Evolutionary conservation across 2,113 vertebrate genomes (phyloP).

Genomic region (Leptosomus discolor): DNA sequence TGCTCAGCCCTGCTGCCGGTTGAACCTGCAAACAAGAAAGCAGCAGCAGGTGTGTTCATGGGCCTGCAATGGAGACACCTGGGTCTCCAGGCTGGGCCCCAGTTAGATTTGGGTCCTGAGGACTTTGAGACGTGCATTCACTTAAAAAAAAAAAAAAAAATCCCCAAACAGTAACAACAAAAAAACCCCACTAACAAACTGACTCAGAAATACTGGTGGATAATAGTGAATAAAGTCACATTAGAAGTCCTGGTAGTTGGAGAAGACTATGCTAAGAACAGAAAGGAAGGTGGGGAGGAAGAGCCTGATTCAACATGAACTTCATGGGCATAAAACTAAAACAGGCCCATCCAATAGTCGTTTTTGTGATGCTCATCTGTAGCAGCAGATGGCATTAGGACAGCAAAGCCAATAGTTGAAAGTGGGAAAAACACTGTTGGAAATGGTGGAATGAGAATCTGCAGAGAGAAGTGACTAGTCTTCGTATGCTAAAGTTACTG

Average conservation of each 20-base stretch:
- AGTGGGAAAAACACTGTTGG: background rate
- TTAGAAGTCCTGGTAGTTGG: background rate
- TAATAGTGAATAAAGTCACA: background rate
- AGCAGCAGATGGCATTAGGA: background rate
- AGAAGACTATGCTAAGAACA: background rate
- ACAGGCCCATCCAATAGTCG: background rate
- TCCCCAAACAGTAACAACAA: background rate
- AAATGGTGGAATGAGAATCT: background rate
- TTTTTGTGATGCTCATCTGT: background rate
- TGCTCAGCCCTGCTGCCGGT: background rate
- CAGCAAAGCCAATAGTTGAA: background rate
- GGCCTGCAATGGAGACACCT: background rate
- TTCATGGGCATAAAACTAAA: background rate
- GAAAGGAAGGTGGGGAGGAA: background rate
- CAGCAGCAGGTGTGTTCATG: background rate
- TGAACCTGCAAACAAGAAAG: background rate
- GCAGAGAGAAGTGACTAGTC: background rate
- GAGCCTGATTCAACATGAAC: background rate
- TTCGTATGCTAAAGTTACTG: background rate
- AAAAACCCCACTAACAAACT: background rate
- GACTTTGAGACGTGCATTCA: background rate
- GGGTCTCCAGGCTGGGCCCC: background rate
- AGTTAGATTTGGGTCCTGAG: background rate
- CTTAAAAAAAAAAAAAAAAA: background rate
- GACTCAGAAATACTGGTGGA: background rate